Percentiles rank a stretch among this genome's conserved stretches.
phyloP scores from a whole-genome alignment of 2,797 vertebrate genomes.

The Melanotaenia trifasciata region DNA sequence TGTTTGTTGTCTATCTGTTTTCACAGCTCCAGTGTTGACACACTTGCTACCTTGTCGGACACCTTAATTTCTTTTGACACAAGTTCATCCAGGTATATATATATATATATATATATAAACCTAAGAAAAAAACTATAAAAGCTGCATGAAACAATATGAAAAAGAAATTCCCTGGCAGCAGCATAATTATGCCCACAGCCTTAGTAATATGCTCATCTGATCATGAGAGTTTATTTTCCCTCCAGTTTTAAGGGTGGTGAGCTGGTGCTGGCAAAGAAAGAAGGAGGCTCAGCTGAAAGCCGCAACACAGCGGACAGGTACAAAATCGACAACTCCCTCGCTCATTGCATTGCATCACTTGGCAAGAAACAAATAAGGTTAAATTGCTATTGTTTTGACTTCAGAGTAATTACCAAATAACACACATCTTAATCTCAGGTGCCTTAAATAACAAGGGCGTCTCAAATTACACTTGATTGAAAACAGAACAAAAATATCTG shows the following conservation, averaged over 20 bases:
- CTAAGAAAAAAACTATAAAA: constrained; percentile 15
- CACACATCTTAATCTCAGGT: constrained; percentile 26
- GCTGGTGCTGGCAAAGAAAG: constrained; percentile 44
- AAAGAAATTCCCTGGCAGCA: constrained; percentile 10
- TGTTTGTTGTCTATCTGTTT: constrained; percentile 50
- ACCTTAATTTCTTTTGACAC: constrained; percentile 65
- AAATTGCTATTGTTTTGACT: constrained; percentile 37
- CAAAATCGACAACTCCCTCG: constrained; percentile 57
- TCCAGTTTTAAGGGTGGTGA: constrained; percentile 53
- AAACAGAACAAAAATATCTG: constrained; percentile 25
- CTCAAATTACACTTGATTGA: constrained; percentile 52
- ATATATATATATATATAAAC: not conserved
- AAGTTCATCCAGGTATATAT: constrained; percentile 69
- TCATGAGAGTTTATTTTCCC: constrained; percentile 38
- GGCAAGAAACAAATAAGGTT: constrained; percentile 30
- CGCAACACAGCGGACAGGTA: constrained; percentile 56
- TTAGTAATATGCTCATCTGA: constrained; percentile 34
- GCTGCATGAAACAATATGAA: constrained; percentile 8
- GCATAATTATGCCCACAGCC: constrained; percentile 12
- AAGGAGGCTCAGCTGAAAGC: constrained; percentile 30
- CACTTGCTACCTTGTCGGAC: constrained; percentile 57
- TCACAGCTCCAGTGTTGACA: constrained; percentile 59
- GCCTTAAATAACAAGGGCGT: constrained; percentile 28
- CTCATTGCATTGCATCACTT: constrained; percentile 44
- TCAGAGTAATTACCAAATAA: constrained; percentile 44